Evolutionary conservation across 2,888 invertebrate genomes (phyloP), one percentile per base, ranked within the genome.

Genomic region (Allophyes oxyacanthae): DNA sequence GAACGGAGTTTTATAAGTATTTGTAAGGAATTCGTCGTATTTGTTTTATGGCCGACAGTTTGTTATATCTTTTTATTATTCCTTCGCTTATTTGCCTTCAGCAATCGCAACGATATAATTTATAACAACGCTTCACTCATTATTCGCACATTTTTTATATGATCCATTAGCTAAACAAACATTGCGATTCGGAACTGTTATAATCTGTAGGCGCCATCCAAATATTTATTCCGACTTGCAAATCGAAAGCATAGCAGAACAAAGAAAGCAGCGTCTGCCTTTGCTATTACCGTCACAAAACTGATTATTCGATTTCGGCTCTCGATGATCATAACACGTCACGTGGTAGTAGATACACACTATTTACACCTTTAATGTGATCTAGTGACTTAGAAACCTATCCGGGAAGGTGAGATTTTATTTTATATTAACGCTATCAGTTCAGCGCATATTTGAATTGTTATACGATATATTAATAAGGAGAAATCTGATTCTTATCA

Each of bases 1-100:
- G n/a, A 38, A 42, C 30, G 25, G 30, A 59, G 67, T 66, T 66
- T 38, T 38, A 38, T 15, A 63, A 50, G 61, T 52, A 52, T 59
- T 58, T 53, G 28, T 45, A 41, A 46, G 15, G 30, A 46, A 59
- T 46, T 34, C 42, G 14, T 38, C 32, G 43, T 44, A 49, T 37
- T 46, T 50, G 13, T 63, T 66, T 59, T 59, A 59, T 50, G 44
- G 40, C 14, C 26, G 10, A 11, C 14, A 8, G n/a, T 45, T 37
- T n/a, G 30, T 14, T 33, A 1, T 28, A 7, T n/a, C n/a, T n/a
- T n/a, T n/a, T n/a, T n/a, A n/a, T n/a, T n/a, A n/a, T n/a, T n/a
- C n/a, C n/a, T n/a, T 30, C 14, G 20, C 32, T 44, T 41, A 20
- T 20, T 20, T 20, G 2, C 2, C 20, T 20, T 28, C 28, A 8